Evolutionary conservation across 2,113 vertebrate species (phyloP).

Genomic region (Rhinogobius similis): DNA sequence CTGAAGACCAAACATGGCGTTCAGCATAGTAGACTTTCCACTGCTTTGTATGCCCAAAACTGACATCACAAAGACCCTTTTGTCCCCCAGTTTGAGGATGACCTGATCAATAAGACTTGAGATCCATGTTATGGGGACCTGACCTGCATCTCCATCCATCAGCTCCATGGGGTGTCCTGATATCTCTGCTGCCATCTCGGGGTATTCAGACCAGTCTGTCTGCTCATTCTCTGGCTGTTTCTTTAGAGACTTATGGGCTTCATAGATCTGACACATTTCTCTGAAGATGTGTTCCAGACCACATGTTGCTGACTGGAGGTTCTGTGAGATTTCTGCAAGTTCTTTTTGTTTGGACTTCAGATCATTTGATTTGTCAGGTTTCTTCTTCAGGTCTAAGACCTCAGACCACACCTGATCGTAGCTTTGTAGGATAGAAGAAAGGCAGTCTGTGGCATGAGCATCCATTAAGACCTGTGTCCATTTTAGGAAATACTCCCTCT

Average conservation of each 20-base stretch:
- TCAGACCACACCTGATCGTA: slow-evolving; percentile 64
- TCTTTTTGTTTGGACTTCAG: slow-evolving; percentile 23
- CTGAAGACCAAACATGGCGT: slow-evolving; percentile 69
- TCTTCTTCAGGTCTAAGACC: slow-evolving; percentile 50
- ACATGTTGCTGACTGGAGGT: slow-evolving; percentile 61
- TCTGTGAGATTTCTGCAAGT: slow-evolving; percentile 54
- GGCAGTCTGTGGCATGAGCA: slow-evolving; percentile 32
- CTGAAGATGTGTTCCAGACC: slow-evolving; percentile 79
- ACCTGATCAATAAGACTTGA: slow-evolving; percentile 75
- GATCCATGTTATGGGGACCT: slow-evolving; percentile 79
- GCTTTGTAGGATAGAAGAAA: slow-evolving; percentile 47
- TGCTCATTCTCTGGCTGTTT: background rate
- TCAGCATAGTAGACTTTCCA: slow-evolving; percentile 80
- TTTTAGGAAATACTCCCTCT: slow-evolving; percentile 71
- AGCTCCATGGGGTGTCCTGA: slow-evolving; percentile 79
- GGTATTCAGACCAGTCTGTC: slow-evolving; percentile 45
- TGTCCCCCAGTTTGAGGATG: slow-evolving; percentile 71
- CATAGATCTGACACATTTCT: slow-evolving; percentile 80
- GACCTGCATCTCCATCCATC: slow-evolving; percentile 83
- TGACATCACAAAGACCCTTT: slow-evolving; percentile 79
- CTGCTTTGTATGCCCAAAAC: slow-evolving; percentile 78
- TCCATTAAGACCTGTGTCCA: slow-evolving; percentile 68
- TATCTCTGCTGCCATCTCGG: slow-evolving; percentile 73
- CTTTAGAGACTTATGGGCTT: slow-evolving; percentile 60
- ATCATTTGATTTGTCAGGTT: slow-evolving; percentile 18